Evolutionary conservation across 2,113 vertebrate species (phyloP), one percentile per base, ranked within the genome.

Genomic region (Pseudopodoces humilis): DNA sequence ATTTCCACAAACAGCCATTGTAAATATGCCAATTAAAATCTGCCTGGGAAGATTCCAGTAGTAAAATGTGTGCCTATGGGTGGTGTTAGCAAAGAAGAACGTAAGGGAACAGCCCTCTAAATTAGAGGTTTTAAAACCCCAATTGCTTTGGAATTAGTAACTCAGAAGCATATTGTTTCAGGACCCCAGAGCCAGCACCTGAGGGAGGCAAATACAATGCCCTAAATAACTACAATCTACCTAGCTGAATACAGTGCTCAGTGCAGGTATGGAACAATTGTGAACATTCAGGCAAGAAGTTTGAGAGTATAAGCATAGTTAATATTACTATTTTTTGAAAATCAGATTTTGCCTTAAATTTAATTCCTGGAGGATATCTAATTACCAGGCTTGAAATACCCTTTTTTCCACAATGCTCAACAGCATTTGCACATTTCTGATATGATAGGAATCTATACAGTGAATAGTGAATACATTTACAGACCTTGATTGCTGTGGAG

Each of bases 41-140:
- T 93, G 76, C 76, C 76, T 90, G 76, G 79, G 60, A 96, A 83
- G 59, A 95, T 69, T 93, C 63, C 83, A 92, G 55, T 37, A 86
- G 43, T 77, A 77, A 93, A 96, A 86, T 19, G 27, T 75, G 35
- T 80, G 63, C 55, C 55, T 80, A 33, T 64, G 71, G 63, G 50
- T 86, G 64, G 47, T 67, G 72, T 31, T 78, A 86, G 64, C 1
- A 4, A 88, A 80, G 60, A 70, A 76, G 63, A 60, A 94, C 60
- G 60, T n/a, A 94, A 69, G 64, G 43, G 59, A 95, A 74, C 37
- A 90, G 63, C 41, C 58, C 55, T 88, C 67, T 76, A 69, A 77
- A 90, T 65, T 15, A 64, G n/a, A 92, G 43, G 70, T 59, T 91
- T 76, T 33, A 15, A 19, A 35, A 20, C 6, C 15, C 30, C 27